Base-by-base conservation (phyloP, 2,797 vertebrate species). In the Pipistrellus nathusii region DNA sequence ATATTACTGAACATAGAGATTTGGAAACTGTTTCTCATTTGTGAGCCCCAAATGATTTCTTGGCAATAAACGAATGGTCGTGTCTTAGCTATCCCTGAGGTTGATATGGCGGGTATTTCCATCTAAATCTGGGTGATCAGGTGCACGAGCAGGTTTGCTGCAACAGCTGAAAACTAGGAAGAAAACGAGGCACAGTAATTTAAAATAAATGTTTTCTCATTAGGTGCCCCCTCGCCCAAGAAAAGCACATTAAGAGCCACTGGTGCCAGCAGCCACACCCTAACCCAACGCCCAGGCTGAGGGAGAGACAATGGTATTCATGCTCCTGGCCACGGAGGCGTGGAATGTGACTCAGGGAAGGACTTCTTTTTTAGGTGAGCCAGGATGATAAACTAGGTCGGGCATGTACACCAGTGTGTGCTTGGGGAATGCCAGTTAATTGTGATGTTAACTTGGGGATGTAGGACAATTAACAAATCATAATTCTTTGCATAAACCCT, bases 41-140 rank as follows among this genome's bases (percentile, higher is more conserved):
- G 53, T 53, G 71, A 95, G 62, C 72, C 48, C 44, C 44, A 62
- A 59, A 44, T 81, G 71, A 59, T 21, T 95, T 88, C 82, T 88
- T 77, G 72, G 78, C 90, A 78, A 76, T 82, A 91, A 85, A 77
- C 83, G 55, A 90, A 21, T 80, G 15, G n/a, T 53, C 81, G 38
- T 81, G 48, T 69, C 41, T 83, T 35, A 86, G 85, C 85, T 84
- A 76, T 93, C 82, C 66, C 69, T 94, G 89, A 93, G 57, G 32
- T 55, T 80, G 35, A 90, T 85, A 82, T 8, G 38, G 88, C 30
- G 77, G 85, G 18, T 95, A 89, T 88, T 94, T 94, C 83, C 12
- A 7, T 62, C 55, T 55, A 71, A 66, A 87, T 91, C 77, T 27
- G 38, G 85, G 85, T 78, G 64, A 95, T 75, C 59, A 44, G 82